Evolutionary conservation across 2,113 vertebrate genomes (phyloP).

Genomic region (Lepisosteus osseus): DNA sequence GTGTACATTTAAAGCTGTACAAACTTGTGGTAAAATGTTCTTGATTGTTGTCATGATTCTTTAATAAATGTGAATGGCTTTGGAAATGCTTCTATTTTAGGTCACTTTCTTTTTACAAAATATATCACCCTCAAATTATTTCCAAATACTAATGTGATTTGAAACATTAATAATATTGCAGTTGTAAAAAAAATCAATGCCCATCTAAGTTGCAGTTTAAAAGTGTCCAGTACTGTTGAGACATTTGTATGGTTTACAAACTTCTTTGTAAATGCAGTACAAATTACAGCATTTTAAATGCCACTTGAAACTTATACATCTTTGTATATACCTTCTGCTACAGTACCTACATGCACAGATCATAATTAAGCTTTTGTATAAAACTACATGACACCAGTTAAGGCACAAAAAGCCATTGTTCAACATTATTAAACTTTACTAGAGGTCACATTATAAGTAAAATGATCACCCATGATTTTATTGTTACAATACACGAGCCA

Average conservation of each 20-base stretch:
- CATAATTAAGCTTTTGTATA: constrained; percentile 35
- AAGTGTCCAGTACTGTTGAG: too few species aligned
- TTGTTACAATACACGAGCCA: neutral
- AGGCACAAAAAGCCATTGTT: constrained; percentile 66
- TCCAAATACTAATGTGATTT: neutral
- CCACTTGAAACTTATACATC: constrained; percentile 14
- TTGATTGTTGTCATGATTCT: constrained; percentile 40
- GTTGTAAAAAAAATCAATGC: neutral
- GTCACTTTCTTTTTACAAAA: neutral
- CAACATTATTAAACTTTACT: constrained; percentile 44
- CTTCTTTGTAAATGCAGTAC: neutral
- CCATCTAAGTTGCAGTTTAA: too few species aligned
- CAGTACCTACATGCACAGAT: constrained; percentile 14
- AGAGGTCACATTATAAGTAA: constrained; percentile 39
- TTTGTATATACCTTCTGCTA: neutral
- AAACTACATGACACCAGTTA: constrained; percentile 58
- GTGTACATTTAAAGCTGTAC: constrained; percentile 36
- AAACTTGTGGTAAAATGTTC: constrained; percentile 35
- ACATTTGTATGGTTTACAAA: too few species aligned
- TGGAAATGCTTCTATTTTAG: constrained; percentile 13
- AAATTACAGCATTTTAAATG: neutral
- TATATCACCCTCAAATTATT: too few species aligned
- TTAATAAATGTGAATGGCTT: constrained; percentile 42
- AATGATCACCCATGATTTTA: constrained; percentile 23
- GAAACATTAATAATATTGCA: neutral